Evolutionary conservation across 2,797 vertebrate species (phyloP).

Genomic region (Astyanax mexicanus): DNA sequence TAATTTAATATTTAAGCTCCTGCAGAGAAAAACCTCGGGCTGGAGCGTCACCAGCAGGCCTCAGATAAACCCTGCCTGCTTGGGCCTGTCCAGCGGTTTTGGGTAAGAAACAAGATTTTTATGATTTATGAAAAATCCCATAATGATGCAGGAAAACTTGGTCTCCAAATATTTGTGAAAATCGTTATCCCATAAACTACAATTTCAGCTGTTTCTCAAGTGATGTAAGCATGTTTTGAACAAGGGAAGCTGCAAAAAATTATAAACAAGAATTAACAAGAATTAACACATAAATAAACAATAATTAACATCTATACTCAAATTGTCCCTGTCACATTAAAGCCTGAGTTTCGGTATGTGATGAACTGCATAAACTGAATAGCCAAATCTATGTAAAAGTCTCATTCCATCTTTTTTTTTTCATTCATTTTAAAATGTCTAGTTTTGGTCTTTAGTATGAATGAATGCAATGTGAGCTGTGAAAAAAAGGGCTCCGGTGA

Average conservation of each 20-base stretch:
- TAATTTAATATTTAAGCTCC: conserved; percentile 61
- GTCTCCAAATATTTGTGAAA: conserved; percentile 26
- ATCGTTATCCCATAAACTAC: neutral
- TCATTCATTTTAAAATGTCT: no score
- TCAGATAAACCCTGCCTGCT: conserved; percentile 43
- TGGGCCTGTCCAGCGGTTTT: neutral
- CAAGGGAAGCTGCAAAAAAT: neutral
- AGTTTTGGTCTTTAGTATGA: no score
- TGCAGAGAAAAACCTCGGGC: conserved; percentile 72
- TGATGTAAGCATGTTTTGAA: neutral
- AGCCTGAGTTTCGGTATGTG: no score
- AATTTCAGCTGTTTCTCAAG: neutral
- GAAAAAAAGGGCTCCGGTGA: no score
- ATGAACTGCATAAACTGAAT: no score
- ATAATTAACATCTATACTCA: no score
- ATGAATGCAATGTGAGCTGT: no score
- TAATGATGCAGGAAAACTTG: neutral
- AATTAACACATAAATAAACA: no score
- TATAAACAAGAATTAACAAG: no score
- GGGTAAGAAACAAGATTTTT: conserved; percentile 26
- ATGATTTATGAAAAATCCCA: conserved; percentile 24
- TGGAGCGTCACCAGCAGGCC: conserved; percentile 63
- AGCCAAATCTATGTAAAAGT: no score
- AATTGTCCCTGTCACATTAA: no score
- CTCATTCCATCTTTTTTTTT: no score